Base-by-base conservation (phyloP, 2,888 invertebrate species). In the Uropetala carovei region DNA sequence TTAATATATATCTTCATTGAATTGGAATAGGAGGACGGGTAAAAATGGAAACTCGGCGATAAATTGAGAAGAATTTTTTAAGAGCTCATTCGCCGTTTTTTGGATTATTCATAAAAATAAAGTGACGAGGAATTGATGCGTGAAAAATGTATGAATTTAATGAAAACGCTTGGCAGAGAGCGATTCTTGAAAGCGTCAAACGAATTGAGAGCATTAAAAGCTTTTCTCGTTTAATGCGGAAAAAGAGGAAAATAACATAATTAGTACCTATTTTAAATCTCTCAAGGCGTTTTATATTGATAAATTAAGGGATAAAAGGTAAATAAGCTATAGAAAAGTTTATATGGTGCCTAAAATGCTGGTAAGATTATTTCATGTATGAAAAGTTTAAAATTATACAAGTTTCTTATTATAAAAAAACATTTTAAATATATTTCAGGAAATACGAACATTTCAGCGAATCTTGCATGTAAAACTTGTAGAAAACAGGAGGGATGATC, bases 1-100 rank as follows among this genome's bases (percentile, higher is more conserved):
- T 89, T 89, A 89, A 89, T 89, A 89, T 89, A 89, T 64, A 89
- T 89, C 89, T 89, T 89, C 89, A 89, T 89, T 68, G 89, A 27
- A 89, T 30, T 27, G 89, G 89, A 89, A 68, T 27, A 68, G 43
- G 89, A 64, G 89, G 89, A 68, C 60, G 64, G 68, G 89, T 16
- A 30, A n/a, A 68, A 68, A 86, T 59, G 59, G 64, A 64, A 43
- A 16, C 83, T 30, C 27, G 43, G 89, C 89, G 64, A 89, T 89
- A 89, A 89, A 89, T 89, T 89, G 89, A 43, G 89, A 64, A 43
- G 56, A 83, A 83, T 83, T 89, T 89, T 89, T 89, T 89, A 89
- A 89, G 64, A 89, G 89, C 89, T 64, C 64, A 5, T 64, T 43
- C 18, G 89, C 64, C 60, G 30, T 89, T 60, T 64, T 27, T 10